Base-by-base conservation (phyloP, 2,797 vertebrate genomes). In the Pipistrellus nathusii region DNA sequence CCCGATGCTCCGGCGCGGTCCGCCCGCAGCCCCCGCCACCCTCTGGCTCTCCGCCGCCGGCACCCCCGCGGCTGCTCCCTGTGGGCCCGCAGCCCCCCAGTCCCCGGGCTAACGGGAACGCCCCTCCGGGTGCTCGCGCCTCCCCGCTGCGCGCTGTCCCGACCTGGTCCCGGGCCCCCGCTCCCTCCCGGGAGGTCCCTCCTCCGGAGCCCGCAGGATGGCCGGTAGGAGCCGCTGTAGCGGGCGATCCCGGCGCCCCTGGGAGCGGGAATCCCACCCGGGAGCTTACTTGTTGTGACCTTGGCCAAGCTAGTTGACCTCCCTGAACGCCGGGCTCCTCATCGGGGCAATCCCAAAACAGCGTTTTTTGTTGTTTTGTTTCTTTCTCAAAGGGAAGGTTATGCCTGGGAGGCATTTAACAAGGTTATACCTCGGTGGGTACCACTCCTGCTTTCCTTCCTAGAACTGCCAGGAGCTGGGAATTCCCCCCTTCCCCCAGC, bases 281-380 rank as follows among this genome's bases (percentile, higher is more conserved):
- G 32, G 13, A 75, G 5, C 57, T 76, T 44, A 46, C 76, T 93
- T 35, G 69, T 80, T 57, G 93, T 95, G 94, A 95, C 96, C 96
- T 97, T 96, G 95, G 87, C 51, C 68, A 72, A 94, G 35, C 88
- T 87, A 73, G 64, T 41, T 57, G 86, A 51, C n/a, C 32, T 91
- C 85, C n/a, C 38, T 75, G 85, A 32, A 82, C 62, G 23, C 41
- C 6, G 17, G n/a, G 35, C 5, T 73, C 41, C 48, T 57, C 21
- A 1, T 3, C 14, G 1, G 17, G n/a, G 78, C 62, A 11, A 41
- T 0, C 4, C 10, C 35, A 3, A 41, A 59, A 12, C 38, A 44
- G 59, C 17, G 2, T 51, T 85, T 38, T 38, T 38, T 38, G 38
- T 38, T 38, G 38, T 38, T 38, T 38, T 38, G 38, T 38, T 38